Evolutionary conservation across 2,888 invertebrate genomes (phyloP).

Genomic region (Papilio gigon): DNA sequence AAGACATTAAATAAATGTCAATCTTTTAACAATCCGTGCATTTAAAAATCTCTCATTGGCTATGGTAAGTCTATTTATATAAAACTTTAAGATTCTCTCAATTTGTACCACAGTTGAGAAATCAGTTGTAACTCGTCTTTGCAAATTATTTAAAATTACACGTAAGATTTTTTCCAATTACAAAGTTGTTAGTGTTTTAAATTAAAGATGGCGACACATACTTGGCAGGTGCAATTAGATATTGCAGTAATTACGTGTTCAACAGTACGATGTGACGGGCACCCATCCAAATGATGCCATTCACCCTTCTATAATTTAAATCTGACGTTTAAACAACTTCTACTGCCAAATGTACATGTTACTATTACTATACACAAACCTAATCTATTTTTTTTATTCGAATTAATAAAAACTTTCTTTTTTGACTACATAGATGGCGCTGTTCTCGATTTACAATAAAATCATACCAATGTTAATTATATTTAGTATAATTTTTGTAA

Average conservation of each 20-base stretch:
- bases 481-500: no score
- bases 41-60: neutral
- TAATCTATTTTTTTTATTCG: neutral
- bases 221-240: conserved; percentile 20
- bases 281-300: conserved; percentile 17
- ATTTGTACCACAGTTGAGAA: no score
- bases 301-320: conserved; percentile 15
- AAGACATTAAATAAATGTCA: no score
- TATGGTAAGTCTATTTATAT: neutral
- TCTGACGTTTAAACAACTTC: neutral
- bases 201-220: conserved; percentile 10
- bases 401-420: neutral
- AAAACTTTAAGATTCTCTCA: neutral
- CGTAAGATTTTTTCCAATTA: neutral
- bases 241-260: neutral
- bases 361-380: neutral
- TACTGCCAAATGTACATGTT: conserved; percentile 3
- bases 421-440: neutral
- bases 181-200: neutral
- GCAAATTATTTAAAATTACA: neutral
- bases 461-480: neutral
- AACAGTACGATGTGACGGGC: conserved; percentile 16
- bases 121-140: no score
- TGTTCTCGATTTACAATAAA: neutral
- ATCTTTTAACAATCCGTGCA: no score